A percentile compares a stretch with the other conserved stretches of the same genome.
These are phyloP conservation scores for Leucoraja ocellata DNA, from an alignment of 2,797 vertebrate species.

Conservation along the genomic window DNA sequence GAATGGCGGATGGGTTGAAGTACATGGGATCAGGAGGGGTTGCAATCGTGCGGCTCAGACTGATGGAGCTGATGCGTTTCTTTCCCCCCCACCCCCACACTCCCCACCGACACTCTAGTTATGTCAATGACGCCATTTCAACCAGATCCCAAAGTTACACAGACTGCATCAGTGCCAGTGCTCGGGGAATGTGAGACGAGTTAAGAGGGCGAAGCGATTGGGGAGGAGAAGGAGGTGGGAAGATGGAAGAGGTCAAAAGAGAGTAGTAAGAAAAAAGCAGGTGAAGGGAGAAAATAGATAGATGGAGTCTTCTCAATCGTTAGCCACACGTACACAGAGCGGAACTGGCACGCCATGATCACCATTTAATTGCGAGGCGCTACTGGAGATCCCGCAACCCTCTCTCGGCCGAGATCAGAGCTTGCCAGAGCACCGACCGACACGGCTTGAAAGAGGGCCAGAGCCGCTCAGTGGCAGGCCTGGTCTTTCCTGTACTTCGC, in stretches of 20 bases:
- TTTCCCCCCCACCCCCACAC: not conserved
- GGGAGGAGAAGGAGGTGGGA: not conserved
- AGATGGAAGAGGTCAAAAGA: not conserved
- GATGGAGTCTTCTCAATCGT: not conserved
- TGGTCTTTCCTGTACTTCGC: not conserved
- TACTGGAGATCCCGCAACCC: not conserved
- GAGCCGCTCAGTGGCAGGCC: not conserved
- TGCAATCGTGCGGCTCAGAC: not conserved
- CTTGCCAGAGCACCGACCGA: not conserved
- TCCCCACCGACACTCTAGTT: not conserved
- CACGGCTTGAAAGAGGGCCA: not conserved
- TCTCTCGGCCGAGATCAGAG: not conserved
- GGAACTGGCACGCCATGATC: not conserved
- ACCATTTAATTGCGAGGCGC: not conserved
- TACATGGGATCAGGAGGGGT: not conserved
- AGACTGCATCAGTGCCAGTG: constrained; percentile 1
- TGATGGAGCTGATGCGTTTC: not conserved
- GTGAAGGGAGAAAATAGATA: too few species aligned
- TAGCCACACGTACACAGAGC: constrained; percentile 7
- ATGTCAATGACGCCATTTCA: constrained; percentile 38
- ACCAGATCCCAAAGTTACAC: constrained; percentile 30
- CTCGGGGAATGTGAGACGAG: too few species aligned
- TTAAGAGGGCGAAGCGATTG: not conserved
- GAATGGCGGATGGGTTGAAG: constrained; percentile 10
- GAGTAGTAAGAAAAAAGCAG: not conserved